Conservation (phyloP, 2,797 vertebrate genomes). For the Myiotriccus ornatus region DNA sequence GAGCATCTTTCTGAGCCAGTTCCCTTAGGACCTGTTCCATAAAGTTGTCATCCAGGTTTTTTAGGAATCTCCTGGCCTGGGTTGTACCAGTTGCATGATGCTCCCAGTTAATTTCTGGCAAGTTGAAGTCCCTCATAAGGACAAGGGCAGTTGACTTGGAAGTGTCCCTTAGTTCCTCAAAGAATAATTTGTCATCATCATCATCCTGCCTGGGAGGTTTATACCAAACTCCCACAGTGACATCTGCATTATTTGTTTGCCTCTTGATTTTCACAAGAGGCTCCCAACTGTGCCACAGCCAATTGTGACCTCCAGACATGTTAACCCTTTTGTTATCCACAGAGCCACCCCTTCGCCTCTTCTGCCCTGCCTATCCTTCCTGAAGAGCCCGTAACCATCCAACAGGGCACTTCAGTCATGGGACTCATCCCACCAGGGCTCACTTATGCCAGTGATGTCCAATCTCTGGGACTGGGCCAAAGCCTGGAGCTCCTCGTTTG, state of each 20-base stretch:
- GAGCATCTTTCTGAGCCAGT: not conserved
- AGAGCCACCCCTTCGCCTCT: not conserved
- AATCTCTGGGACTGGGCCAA: not conserved
- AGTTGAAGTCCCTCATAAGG: not conserved
- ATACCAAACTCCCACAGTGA: not conserved
- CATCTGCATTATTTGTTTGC: not conserved
- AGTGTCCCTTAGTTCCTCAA: not conserved
- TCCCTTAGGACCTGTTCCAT: not conserved
- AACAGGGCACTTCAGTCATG: not conserved
- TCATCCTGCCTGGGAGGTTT: not conserved
- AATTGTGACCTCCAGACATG: not conserved
- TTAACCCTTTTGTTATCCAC: not conserved
- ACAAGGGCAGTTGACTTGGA: not conserved
- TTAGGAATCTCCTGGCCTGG: not conserved
- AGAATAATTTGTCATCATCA: not conserved
- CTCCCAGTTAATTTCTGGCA: not conserved
- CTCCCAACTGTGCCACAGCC: not conserved
- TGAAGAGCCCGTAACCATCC: not conserved
- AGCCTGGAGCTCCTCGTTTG: not conserved
- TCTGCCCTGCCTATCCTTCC: not conserved
- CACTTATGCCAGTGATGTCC: not conserved
- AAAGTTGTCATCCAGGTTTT: not conserved
- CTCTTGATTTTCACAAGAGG: not conserved
- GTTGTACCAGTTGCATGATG: not conserved
- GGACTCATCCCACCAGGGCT: not conserved